A percentile compares a stretch with the other conserved stretches of the same genome.
Evolutionary conservation across 35 echinoderm and acorn worm genomes (phyloP).

Genomic region (Amphiura filiformis): DNA sequence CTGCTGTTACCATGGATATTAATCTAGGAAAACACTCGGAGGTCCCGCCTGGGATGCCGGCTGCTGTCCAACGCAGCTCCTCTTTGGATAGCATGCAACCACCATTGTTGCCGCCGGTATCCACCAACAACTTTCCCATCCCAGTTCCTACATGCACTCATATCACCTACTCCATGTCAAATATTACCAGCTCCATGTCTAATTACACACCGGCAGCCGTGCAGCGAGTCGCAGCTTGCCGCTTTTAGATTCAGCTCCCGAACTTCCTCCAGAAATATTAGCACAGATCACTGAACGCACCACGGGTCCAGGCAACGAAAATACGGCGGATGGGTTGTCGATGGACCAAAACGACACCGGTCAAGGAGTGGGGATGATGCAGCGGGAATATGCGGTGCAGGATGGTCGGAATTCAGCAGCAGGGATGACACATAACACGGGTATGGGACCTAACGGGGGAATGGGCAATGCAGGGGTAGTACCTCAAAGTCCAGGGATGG

Average conservation of each 20-base stretch:
- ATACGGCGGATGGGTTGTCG: not conserved
- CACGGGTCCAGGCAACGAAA: not conserved
- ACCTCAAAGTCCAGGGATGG: not conserved
- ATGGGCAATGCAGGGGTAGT: not conserved
- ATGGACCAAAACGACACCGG: not conserved
- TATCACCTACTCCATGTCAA: not conserved
- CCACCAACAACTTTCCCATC: slow-evolving; percentile 37
- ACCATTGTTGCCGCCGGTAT: slow-evolving; percentile 31
- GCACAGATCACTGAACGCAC: slow-evolving; percentile 56
- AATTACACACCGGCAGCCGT: slow-evolving; percentile 57
- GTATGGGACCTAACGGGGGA: not conserved
- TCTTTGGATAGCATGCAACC: slow-evolving; percentile 78
- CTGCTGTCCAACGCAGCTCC: slow-evolving; percentile 66
- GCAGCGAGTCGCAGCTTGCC: slow-evolving; percentile 85
- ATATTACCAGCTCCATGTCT: slow-evolving; percentile 61
- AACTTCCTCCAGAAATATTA: slow-evolving; percentile 62
- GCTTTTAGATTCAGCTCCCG: slow-evolving; percentile 56
- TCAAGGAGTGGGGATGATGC: not conserved
- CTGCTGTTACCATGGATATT: not conserved
- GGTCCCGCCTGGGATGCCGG: slow-evolving; percentile 22
- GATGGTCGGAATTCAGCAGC: not conserved
- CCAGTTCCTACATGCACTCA: slow-evolving; percentile 17
- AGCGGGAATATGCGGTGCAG: not conserved
- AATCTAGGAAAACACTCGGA: slow-evolving; percentile 9
- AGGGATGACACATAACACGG: not conserved